Evolutionary conservation across 2,797 vertebrate genomes (phyloP).

Genomic region (Hylomyscus alleni): DNA sequence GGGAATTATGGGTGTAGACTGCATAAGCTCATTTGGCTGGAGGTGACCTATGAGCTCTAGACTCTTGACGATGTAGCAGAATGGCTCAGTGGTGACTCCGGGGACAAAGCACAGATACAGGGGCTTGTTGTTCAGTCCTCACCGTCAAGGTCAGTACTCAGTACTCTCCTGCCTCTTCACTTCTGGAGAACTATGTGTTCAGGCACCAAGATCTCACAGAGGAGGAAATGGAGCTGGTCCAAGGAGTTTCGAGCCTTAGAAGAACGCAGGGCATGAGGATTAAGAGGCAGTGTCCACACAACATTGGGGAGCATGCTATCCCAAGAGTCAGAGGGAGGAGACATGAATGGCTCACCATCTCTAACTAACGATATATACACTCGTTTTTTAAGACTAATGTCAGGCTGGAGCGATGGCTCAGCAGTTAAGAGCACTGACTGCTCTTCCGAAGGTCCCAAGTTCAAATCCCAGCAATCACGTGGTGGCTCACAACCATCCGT

Average conservation of each 20-base stretch:
- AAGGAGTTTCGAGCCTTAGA: neutral
- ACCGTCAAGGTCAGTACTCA: fast-evolving
- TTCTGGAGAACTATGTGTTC: neutral
- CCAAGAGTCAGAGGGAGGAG: neutral
- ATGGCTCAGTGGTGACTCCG: fast-evolving
- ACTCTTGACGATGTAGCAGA: neutral
- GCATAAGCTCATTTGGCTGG: neutral
- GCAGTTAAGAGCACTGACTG: too few species aligned
- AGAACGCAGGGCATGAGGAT: fast-evolving
- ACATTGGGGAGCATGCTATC: neutral
- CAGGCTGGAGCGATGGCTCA: too few species aligned
- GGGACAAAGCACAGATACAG: fast-evolving
- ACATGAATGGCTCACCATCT: fast-evolving
- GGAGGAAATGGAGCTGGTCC: neutral
- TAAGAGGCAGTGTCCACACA: neutral
- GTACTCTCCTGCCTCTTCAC: neutral
- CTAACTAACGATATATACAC: neutral
- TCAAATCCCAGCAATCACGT: too few species aligned
- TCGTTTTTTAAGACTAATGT: neutral
- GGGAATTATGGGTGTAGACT: neutral
- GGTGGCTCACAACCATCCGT: too few species aligned
- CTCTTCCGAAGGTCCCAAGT: too few species aligned
- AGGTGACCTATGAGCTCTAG: neutral
- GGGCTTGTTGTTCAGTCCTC: neutral
- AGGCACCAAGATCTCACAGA: neutral